A percentile compares a stretch with the other conserved stretches of the same genome.
These are phyloP conservation scores for Lichenostomus cassidix DNA, from an alignment of 2,113 vertebrate genomes.

Conservation along the genomic window DNA sequence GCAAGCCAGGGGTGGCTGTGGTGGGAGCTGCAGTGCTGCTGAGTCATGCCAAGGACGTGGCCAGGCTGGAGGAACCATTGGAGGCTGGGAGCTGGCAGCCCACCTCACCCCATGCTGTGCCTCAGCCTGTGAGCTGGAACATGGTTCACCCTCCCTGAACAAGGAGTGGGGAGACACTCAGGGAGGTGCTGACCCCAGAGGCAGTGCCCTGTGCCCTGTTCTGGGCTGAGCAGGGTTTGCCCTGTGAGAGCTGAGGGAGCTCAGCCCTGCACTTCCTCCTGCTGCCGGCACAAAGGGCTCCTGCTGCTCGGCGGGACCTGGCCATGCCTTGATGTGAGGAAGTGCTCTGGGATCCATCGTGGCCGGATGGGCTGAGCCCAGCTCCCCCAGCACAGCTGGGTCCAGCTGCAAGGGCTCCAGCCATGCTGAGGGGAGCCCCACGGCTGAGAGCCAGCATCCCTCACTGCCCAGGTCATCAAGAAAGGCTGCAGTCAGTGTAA, in stretches of 20 bases:
- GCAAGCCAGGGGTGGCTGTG: background rate
- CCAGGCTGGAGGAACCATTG: background rate
- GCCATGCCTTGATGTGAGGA: fast-evolving
- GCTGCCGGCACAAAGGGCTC: background rate
- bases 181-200: fast-evolving
- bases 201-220: background rate
- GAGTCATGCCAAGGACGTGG: background rate
- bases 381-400: background rate
- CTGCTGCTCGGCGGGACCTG: fast-evolving
- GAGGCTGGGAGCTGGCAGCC: background rate
- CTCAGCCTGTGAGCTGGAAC: background rate
- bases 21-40: background rate
- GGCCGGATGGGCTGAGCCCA: background rate
- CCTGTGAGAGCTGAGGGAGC: background rate
- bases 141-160: background rate
- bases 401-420: background rate
- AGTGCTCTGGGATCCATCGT: background rate
- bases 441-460: background rate
- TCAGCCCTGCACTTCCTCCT: background rate
- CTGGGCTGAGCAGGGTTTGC: background rate
- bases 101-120: fast-evolving
- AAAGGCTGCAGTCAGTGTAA: background rate
- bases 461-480: background rate
- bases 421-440: fast-evolving
- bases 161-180: background rate